Conservation (phyloP, 2,888 invertebrate genomes). For the Cephus rjabovi region DNA sequence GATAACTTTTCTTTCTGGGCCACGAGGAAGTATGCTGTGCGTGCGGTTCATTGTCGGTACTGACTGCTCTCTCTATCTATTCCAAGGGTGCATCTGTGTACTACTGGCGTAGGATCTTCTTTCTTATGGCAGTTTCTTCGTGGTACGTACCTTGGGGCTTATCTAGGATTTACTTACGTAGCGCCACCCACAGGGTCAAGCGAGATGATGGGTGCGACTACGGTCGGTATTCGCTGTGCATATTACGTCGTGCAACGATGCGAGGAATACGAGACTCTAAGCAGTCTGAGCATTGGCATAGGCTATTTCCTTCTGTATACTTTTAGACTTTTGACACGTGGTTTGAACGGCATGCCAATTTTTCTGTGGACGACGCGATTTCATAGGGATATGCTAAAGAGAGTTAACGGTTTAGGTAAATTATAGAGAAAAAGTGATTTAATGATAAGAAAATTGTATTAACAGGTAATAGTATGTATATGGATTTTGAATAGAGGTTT, state of each 20-base stretch:
- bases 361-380: neutral
- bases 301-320: neutral
- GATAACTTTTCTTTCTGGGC: neutral
- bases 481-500: neutral
- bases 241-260: constrained; percentile 40
- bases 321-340: neutral
- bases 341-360: neutral
- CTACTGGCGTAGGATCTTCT: neutral
- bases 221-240: constrained; percentile 53
- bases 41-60: neutral
- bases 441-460: neutral
- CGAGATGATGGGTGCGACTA: constrained; percentile 53
- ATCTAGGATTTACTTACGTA: constrained; percentile 15
- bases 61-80: neutral
- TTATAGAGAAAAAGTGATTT: neutral
- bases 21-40: neutral
- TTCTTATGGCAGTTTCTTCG: neutral
- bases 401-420: neutral
- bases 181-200: constrained; percentile 42
- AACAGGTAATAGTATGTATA: neutral
- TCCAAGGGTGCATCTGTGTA: neutral
- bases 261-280: constrained; percentile 34
- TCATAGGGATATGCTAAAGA: neutral
- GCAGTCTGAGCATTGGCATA: neutral
- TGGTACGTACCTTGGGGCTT: neutral